Evolutionary conservation across 2,888 invertebrate genomes (phyloP).

Genomic region (Allacma fusca): DNA sequence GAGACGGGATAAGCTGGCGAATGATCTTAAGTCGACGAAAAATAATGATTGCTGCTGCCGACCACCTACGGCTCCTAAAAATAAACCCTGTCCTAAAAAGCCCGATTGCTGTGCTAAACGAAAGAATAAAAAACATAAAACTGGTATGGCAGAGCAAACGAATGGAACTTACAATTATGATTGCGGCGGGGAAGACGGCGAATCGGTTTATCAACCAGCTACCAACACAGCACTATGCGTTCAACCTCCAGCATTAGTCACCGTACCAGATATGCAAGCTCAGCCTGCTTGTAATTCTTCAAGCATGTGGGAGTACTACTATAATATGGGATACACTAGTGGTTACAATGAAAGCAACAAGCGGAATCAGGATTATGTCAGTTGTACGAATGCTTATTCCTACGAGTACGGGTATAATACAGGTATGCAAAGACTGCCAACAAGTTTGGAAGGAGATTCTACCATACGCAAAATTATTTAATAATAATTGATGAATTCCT

Average conservation of each 20-base stretch:
- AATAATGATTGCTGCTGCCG: background rate
- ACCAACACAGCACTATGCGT: background rate
- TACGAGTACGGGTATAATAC: slow-evolving; percentile 25
- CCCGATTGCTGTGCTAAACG: background rate
- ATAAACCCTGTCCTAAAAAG: background rate
- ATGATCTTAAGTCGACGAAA: background rate
- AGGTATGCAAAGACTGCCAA: too few relatives aligned
- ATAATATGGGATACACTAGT: background rate
- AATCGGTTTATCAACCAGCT: too few relatives aligned
- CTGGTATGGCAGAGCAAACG: too few relatives aligned
- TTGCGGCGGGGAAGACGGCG: too few relatives aligned
- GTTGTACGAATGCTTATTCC: slow-evolving; percentile 10
- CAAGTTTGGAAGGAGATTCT: too few relatives aligned
- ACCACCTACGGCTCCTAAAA: background rate
- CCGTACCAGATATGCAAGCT: background rate
- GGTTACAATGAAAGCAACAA: slow-evolving; percentile 32
- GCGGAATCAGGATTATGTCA: slow-evolving; percentile 16
- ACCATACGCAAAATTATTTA: too few relatives aligned
- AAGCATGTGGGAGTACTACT: slow-evolving; percentile 13
- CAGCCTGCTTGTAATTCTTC: background rate
- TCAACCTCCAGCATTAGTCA: background rate
- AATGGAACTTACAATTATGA: too few relatives aligned
- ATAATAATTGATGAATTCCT: too few relatives aligned
- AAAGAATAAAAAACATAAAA: background rate
- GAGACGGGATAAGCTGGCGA: background rate